These are phyloP conservation scores for Anas platyrhynchos DNA, from an alignment of 2,113 vertebrate genomes.

Conservation along the genomic window DNA sequence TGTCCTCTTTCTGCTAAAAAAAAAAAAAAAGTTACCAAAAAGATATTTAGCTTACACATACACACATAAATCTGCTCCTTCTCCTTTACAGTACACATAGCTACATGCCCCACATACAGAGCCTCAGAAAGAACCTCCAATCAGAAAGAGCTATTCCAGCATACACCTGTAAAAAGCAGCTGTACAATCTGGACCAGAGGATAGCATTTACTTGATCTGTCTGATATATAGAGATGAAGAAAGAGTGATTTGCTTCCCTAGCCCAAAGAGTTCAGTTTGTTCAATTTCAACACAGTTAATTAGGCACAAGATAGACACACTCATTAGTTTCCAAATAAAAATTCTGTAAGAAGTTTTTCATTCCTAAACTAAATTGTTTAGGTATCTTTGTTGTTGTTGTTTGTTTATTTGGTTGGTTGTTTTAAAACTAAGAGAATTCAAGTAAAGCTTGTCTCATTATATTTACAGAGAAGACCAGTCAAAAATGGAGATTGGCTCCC, in stretches of 20 bases:
- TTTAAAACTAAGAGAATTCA: not conserved
- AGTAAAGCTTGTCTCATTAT: not conserved
- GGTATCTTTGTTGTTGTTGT: not conserved
- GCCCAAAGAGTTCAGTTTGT: not conserved
- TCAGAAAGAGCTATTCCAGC: not conserved
- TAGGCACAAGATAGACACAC: not conserved
- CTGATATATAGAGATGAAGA: not conserved
- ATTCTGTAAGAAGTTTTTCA: not conserved
- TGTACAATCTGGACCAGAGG: not conserved
- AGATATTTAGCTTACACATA: not conserved
- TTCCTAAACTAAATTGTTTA: not conserved
- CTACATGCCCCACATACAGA: not conserved
- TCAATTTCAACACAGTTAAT: not conserved
- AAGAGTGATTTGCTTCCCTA: not conserved
- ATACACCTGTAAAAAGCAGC: not conserved
- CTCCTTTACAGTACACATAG: not conserved
- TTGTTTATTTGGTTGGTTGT: not conserved
- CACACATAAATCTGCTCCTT: not conserved
- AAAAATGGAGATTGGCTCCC: not conserved
- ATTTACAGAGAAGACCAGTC: not conserved
- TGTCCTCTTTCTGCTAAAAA: constrained; percentile 81
- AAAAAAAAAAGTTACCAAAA: not conserved
- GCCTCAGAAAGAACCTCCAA: not conserved
- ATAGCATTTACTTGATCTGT: not conserved
- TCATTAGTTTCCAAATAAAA: not conserved